Evolutionary conservation across 1,140 invertebrate genomes (phyloP), one percentile per base, ranked within the genome.

Genomic region (Drosophila tani): DNA sequence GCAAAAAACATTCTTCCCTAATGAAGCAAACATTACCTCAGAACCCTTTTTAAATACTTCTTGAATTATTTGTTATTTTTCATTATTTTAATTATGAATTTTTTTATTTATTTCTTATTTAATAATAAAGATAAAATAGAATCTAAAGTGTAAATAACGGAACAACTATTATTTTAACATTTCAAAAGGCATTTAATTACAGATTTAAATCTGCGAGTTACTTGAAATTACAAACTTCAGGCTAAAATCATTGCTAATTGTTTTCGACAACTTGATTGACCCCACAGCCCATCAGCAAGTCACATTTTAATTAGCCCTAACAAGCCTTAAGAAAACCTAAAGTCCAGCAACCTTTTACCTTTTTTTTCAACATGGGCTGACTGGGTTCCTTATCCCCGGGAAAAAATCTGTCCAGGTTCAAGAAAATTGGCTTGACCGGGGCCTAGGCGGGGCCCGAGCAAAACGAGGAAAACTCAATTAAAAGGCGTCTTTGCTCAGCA

Each of bases 281-380:
- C 57, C 47, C 49, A 43, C 27, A 17, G 49, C 62, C 74, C 67
- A 75, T 87, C 82, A 68, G 59, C 74, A 75, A 76, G 82, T 82
- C 49, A 75, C 79, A 76, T 87, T 87, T 82, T 86, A 86, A 86
- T 86, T 86, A 86, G 85, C 79, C 79, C 74, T 84, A 79, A 85
- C 82, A 74, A 60, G 69, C 57, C 64, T 24, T 50, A 70, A 68
- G 74, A 70, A 71, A 74, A 51, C 59, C 46, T 17, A 11, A 29
- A 41, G 57, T 27, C 24, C 29, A 15, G 29, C 24, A 27, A 74
- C 57, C 69, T 66, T 77, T 82, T 76, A 68, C 79, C 83, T 82
- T 81, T 76, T 79, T 82, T 67, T 46, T 62, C 21, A 17, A n/a
- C 24, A 5, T 5, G 5, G 51, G 14, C 32, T 11, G 35, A 43